phyloP scores from a whole-genome alignment of 2,888 invertebrate species.

The Tyria jacobaeae region DNA sequence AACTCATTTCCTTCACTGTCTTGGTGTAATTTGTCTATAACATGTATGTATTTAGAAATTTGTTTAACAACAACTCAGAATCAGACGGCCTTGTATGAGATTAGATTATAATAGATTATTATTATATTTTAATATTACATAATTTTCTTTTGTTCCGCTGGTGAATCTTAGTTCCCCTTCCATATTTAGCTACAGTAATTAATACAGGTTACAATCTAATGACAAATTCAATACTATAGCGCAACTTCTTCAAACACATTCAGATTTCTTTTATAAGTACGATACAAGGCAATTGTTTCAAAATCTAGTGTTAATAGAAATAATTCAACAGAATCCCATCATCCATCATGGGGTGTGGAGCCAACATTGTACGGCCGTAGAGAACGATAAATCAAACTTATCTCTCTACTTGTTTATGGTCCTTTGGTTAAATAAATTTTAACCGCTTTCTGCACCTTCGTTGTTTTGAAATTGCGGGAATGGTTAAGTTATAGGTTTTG shows the following conservation, averaged over 20 bases:
- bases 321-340: constrained; percentile 46
- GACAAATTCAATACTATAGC: background rate
- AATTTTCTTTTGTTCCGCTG: background rate
- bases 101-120: no score
- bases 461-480: constrained; percentile 18
- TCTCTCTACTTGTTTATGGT: constrained; percentile 48
- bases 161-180: background rate
- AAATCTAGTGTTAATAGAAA: constrained; percentile 41
- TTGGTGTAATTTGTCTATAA: no score
- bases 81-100: no score
- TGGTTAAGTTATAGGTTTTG: constrained; percentile 28
- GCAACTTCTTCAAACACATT: background rate
- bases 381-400: constrained; percentile 54
- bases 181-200: no score
- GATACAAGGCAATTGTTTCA: background rate
- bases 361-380: constrained; percentile 33
- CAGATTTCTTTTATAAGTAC: background rate
- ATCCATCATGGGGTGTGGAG: constrained; percentile 48
- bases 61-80: no score
- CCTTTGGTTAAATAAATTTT: constrained; percentile 51
- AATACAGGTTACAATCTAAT: background rate
- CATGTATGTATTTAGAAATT: no score
- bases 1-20: no score
- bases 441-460: constrained; percentile 30
- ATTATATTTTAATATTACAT: no score